Evolutionary conservation across 2,113 vertebrate species (phyloP).

Genomic region (Nansenia antarctica): DNA sequence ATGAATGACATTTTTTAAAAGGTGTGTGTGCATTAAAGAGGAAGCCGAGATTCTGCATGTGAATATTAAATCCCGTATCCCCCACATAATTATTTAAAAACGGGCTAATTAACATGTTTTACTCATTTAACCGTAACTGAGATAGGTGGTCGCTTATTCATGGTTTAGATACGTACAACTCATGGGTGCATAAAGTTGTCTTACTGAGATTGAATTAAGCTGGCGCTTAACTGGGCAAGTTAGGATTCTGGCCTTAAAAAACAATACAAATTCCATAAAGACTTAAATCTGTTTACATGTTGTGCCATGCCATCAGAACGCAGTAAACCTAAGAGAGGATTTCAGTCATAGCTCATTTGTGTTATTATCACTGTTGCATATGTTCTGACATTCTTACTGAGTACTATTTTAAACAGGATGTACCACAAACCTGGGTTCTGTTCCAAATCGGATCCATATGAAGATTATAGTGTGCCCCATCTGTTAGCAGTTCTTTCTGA

Average conservation of each 20-base stretch:
- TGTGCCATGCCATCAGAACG: background rate
- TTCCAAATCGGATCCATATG: conserved; percentile 74
- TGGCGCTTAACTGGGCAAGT: too few species aligned
- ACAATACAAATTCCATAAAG: background rate
- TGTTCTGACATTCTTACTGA: conserved; percentile 47
- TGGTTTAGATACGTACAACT: too few species aligned
- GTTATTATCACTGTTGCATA: conserved; percentile 39
- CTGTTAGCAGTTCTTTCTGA: conserved; percentile 68
- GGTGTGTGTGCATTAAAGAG: too few species aligned
- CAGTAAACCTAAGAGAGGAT: background rate
- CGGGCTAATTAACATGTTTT: too few species aligned
- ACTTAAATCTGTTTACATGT: background rate
- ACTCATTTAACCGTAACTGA: too few species aligned
- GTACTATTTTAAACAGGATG: conserved; percentile 62
- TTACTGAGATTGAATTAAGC: too few species aligned
- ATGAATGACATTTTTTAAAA: too few species aligned
- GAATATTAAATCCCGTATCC: too few species aligned
- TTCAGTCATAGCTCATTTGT: conserved; percentile 9
- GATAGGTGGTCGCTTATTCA: too few species aligned
- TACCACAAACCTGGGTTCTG: conserved; percentile 49
- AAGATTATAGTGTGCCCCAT: conserved; percentile 69
- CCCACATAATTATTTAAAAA: too few species aligned
- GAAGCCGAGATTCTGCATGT: too few species aligned
- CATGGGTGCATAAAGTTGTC: too few species aligned
- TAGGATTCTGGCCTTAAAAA: background rate